Evolutionary conservation across 2,888 invertebrate species (phyloP), one percentile per base, ranked within the genome.

Genomic region (Agrochola circellaris): DNA sequence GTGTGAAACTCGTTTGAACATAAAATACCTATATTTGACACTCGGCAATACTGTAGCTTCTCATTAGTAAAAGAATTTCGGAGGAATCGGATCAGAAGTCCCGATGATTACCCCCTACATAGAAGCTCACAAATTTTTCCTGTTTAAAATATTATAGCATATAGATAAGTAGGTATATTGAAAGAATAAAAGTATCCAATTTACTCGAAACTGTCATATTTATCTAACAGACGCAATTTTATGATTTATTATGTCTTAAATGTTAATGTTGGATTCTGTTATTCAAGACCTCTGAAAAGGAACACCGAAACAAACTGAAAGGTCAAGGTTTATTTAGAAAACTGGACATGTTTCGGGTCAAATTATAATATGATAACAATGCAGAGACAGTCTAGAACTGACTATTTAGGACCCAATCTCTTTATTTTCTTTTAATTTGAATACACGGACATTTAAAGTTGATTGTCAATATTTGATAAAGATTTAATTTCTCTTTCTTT

Each of bases 221-320:
- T 34, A 23, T 15, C 4, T 38, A 64, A 8, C 23, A 64, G 62
- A 15, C n/a, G 45, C 5, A 45, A 5, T 17, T 64, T 64, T 9
- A n/a, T 8, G 15, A 23, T 38, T 23, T 62, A n/a, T 64, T n/a
- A n/a, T 20, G 54, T n/a, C n/a, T 38, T 64, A n/a, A 38, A 64
- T 38, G 3, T 30, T 45, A n/a, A 48, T 69, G 15, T 26, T 20
- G 20, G n/a, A 17, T 5, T 15, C 20, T 26, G 70, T 69, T n/a
- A 34, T 71, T 69, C 34, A 20, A 69, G 70, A 72, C 15, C 20
- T 69, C 48, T 67, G 30, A 15, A 38, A 48, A n/a, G 17, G 5
- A 38, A 64, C 64, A 64, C 64, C 38, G 64, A n/a, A 38, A 62
- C 13, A 13, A 34, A 34, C 34, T 62, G 15, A 62, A 62, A 23